Evolutionary conservation across 2,113 vertebrate species (phyloP).

Genomic region (Perca flavescens): DNA sequence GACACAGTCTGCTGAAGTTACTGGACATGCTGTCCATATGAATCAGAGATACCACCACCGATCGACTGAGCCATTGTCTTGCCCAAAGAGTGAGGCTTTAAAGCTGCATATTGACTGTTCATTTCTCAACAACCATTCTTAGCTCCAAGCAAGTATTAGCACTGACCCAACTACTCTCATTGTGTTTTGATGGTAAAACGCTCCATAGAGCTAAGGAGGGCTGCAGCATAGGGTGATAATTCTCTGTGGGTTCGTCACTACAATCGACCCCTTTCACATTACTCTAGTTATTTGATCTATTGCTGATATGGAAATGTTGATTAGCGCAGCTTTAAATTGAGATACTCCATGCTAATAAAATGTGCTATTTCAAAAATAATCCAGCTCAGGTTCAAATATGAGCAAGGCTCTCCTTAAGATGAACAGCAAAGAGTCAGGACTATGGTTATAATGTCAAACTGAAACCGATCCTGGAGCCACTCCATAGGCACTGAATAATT

Average conservation of each 20-base stretch:
- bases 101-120: not conserved
- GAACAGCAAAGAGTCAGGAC: conserved; percentile 24
- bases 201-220: too few relatives aligned
- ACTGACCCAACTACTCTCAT: not conserved
- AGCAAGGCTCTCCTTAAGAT: conserved; percentile 5
- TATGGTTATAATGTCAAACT: conserved; percentile 27
- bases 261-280: not conserved
- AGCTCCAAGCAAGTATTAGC: not conserved
- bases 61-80: conserved; percentile 13
- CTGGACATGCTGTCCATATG: conserved; percentile 53
- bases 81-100: not conserved
- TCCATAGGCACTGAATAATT: conserved; percentile 45
- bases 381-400: not conserved
- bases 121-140: not conserved
- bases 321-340: not conserved
- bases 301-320: not conserved
- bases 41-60: conserved; percentile 26
- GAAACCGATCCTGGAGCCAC: conserved; percentile 26
- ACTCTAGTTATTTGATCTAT: not conserved
- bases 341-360: too few relatives aligned
- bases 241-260: not conserved
- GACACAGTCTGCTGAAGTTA: conserved; percentile 62
- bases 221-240: not conserved
- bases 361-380: not conserved
- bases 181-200: too few relatives aligned